Evolutionary conservation across 2,888 invertebrate species (phyloP).

Genomic region (Parnassius mnemosyne): DNA sequence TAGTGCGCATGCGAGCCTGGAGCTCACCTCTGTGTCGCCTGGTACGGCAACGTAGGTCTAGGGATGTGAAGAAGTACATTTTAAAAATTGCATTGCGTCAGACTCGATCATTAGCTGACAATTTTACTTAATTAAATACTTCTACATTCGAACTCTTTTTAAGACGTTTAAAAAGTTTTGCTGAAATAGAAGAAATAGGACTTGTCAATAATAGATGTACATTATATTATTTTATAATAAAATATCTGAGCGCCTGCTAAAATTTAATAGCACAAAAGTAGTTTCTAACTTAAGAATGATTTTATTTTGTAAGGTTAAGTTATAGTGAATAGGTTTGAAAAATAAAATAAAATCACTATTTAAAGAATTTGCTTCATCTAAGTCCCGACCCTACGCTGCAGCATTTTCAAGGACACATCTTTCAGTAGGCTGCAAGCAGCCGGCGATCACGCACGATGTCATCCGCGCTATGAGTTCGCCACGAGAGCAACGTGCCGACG

Average conservation of each 20-base stretch:
- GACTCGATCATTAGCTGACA: too few relatives aligned
- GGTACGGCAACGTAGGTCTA: constrained; percentile 35
- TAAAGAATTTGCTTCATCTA: constrained; percentile 27
- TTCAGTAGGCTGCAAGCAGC: constrained; percentile 56
- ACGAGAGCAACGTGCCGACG: constrained; percentile 58
- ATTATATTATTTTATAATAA: neutral
- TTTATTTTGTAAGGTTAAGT: too few relatives aligned
- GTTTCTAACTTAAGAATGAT: neutral
- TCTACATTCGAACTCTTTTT: too few relatives aligned
- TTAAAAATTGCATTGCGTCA: neutral
- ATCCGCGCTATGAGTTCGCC: constrained; percentile 61
- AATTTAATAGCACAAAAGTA: constrained; percentile 5
- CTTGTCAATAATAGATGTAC: too few relatives aligned
- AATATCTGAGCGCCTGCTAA: constrained; percentile 3
- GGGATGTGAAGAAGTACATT: constrained; percentile 37
- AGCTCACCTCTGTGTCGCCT: constrained; percentile 33
- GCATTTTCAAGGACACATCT: constrained; percentile 43
- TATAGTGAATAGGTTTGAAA: too few relatives aligned
- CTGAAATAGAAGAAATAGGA: too few relatives aligned
- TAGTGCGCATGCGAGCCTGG: constrained; percentile 19
- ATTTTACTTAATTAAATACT: too few relatives aligned
- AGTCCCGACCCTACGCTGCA: constrained; percentile 38
- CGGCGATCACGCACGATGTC: constrained; percentile 55
- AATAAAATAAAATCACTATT: neutral
- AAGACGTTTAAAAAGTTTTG: too few relatives aligned